These are phyloP conservation scores for Centropus bengalensis DNA, from an alignment of 2,113 vertebrate genomes.

Conservation along the genomic window DNA sequence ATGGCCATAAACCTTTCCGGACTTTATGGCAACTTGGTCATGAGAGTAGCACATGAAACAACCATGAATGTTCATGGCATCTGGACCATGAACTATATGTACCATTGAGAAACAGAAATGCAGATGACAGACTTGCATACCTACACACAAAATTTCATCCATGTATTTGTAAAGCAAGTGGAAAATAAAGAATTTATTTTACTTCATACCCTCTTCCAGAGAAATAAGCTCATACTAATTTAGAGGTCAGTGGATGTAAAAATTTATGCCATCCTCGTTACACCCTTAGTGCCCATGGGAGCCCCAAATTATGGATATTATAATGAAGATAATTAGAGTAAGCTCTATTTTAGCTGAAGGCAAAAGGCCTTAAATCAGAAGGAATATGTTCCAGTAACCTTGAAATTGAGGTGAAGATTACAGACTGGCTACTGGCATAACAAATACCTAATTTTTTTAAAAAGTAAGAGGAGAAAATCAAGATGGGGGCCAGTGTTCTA, in stretches of 20 bases:
- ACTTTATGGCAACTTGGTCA: not conserved
- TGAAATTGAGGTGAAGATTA: conserved; percentile 61
- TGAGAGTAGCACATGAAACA: not conserved
- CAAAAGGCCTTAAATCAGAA: conserved; percentile 60
- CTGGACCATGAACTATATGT: not conserved
- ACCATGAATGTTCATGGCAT: not conserved
- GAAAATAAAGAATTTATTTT: not conserved
- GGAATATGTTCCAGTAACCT: conserved; percentile 52
- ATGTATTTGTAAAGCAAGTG: not conserved
- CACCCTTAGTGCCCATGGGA: conserved; percentile 20
- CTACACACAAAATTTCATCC: not conserved
- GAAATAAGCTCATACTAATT: not conserved
- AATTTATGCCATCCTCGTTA: conserved; percentile 21
- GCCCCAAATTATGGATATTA: not conserved
- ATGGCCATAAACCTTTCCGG: not conserved
- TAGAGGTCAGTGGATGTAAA: conserved; percentile 26
- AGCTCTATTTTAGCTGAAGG: conserved; percentile 51
- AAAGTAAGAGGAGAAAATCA: not conserved
- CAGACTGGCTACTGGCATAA: not conserved
- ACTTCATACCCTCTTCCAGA: not conserved
- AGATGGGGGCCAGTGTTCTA: fast-evolving
- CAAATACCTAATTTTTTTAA: not conserved
- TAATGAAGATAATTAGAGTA: conserved; percentile 65
- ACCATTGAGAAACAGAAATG: not conserved
- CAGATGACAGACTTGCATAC: not conserved